These are phyloP conservation scores for Diplolepis rosae DNA, from an alignment of 2,888 invertebrate species.

Conservation along the genomic window DNA sequence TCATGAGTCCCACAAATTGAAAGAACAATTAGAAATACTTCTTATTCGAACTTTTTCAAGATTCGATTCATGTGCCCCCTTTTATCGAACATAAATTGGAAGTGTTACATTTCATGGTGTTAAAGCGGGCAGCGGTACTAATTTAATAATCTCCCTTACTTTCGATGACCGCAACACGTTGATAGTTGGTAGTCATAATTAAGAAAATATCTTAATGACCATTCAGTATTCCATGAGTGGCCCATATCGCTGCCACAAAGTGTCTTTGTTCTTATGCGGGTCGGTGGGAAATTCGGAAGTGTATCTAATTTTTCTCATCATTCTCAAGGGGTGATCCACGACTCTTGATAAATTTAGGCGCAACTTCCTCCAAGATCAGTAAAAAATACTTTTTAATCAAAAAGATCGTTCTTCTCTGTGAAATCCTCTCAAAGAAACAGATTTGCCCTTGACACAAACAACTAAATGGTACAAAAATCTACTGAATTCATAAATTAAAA, in stretches of 20 bases:
- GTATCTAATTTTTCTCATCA: neutral
- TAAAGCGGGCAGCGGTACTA: slow-evolving; percentile 56
- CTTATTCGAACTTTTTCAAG: neutral
- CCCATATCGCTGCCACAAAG: neutral
- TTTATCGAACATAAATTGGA: neutral
- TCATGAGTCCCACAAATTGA: slow-evolving; percentile 25
- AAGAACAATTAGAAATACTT: slow-evolving; percentile 35
- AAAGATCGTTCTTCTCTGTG: too few relatives aligned
- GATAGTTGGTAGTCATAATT: neutral
- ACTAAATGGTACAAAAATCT: too few relatives aligned
- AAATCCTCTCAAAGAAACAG: too few relatives aligned
- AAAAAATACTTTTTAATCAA: too few relatives aligned
- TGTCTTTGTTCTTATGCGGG: neutral
- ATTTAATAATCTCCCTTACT: slow-evolving; percentile 54
- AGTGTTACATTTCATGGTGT: slow-evolving; percentile 52
- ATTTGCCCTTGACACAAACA: too few relatives aligned
- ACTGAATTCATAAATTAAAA: too few relatives aligned
- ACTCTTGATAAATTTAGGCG: neutral
- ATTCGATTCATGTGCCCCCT: neutral
- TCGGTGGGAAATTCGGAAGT: neutral
- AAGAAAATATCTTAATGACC: neutral
- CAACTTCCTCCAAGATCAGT: neutral
- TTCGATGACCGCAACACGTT: slow-evolving; percentile 26
- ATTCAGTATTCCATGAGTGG: neutral
- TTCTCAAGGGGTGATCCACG: neutral